A percentile compares a stretch with the other conserved stretches of the same genome.
These are phyloP conservation scores for Ischnus inquisitorius DNA, from an alignment of 2,888 invertebrate species.

Conservation along the genomic window DNA sequence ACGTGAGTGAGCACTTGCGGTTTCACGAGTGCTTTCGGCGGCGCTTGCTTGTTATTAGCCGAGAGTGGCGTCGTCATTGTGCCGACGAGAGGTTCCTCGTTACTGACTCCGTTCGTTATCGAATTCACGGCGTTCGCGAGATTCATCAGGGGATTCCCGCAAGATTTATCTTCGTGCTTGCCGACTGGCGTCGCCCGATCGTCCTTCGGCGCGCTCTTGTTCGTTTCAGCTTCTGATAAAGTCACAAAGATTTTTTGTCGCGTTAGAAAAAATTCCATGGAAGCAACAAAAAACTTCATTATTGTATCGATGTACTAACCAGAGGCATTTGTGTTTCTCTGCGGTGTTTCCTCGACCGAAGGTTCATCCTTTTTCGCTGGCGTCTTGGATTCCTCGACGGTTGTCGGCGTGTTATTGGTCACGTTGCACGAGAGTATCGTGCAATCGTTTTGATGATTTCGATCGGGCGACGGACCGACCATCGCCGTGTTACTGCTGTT, in stretches of 20 bases:
- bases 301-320: conserved; percentile 54
- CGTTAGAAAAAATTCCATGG: background rate
- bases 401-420: conserved; percentile 68
- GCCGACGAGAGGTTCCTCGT: conserved; percentile 75
- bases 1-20: conserved; percentile 98
- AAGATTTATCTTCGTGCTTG: conserved; percentile 83
- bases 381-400: conserved; percentile 73
- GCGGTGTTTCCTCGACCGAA: conserved; percentile 53
- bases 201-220: conserved; percentile 77
- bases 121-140: conserved; percentile 83
- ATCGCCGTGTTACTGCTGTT: conserved; percentile 72
- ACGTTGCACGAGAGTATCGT: conserved; percentile 76
- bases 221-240: conserved; percentile 75
- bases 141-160: conserved; percentile 82
- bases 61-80: conserved; percentile 77
- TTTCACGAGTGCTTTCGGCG: conserved; percentile 97
- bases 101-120: conserved; percentile 81
- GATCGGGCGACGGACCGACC: conserved; percentile 74
- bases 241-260: background rate
- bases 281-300: background rate
- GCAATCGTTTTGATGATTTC: conserved; percentile 77
- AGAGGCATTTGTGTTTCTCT: conserved; percentile 62
- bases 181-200: conserved; percentile 77
- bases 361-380: conserved; percentile 77
- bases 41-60: conserved; percentile 82